Evolutionary conservation across 2,888 invertebrate genomes (phyloP), one percentile per base, ranked within the genome.

Genomic region (Caenorhabditis parvicauda): DNA sequence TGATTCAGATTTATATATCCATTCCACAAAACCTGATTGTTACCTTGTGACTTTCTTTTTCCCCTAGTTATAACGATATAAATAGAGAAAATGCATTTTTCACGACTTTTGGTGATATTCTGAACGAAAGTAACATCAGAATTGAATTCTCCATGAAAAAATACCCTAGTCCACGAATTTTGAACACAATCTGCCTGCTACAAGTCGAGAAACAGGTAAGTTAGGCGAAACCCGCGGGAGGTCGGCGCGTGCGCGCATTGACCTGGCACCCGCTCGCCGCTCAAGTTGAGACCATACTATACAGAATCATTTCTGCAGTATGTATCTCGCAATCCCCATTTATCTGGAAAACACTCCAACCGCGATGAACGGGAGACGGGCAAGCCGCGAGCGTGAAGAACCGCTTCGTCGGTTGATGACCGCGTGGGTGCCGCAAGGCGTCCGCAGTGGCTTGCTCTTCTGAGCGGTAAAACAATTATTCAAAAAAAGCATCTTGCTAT

Each of bases 241-340:
- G n/a, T n/a, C n/a, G n/a, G 35, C 14, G 14, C 9, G 9, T 32
- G 9, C 35, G 9, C 35, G 35, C 14, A 32, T 9, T 12, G 14
- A 14, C 14, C 9, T 32, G 35, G 35, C 14, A 12, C 14, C 35
- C 9, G 35, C 9, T 12, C 42, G 7, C 24, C 43, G 7, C 3
- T 43, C 21, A 43, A 3, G 38, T 56, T 39, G 63, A 67, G 59
- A 64, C 61, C 67, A 63, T 67, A 67, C 67, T 67, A 63, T 59
- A 67, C 67, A 63, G 67, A 63, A 67, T 67, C 67, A 63, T 64
- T 67, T 67, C 67, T 67, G 67, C 59, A 63, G 67, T 67, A 53
- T 63, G 67, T 62, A 62, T 63, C 59, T 67, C 67, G 54, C 63
- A 55, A 59, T 60, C 51, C 54, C 67, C 63, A 55, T 55, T 49